These are phyloP conservation scores for Peromyscus melanophrys DNA, from an alignment of 2,797 vertebrate genomes.

Conservation along the genomic window DNA sequence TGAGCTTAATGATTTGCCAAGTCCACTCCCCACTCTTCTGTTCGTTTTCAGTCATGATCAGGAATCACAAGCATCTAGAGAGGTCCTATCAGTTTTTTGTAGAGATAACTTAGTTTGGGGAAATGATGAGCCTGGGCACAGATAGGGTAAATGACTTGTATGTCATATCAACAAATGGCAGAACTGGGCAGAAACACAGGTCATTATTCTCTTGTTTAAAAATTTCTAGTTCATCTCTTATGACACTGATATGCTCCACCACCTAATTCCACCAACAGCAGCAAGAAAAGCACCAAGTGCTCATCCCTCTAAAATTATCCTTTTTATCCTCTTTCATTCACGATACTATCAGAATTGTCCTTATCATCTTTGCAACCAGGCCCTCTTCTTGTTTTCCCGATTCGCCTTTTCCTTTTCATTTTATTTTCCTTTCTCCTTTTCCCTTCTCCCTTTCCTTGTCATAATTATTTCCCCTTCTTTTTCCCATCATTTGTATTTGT, in stretches of 20 bases:
- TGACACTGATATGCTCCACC: not conserved
- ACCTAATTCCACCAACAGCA: not conserved
- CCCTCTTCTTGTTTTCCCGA: not conserved
- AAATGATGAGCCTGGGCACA: not conserved
- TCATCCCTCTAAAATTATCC: not conserved
- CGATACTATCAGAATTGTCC: not conserved
- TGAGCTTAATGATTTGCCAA: not conserved
- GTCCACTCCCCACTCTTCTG: not conserved
- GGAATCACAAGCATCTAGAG: not conserved
- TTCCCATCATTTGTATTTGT: not conserved
- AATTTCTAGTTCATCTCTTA: not conserved
- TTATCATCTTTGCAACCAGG: not conserved
- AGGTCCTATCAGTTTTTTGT: not conserved
- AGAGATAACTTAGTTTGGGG: not conserved
- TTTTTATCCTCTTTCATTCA: not conserved
- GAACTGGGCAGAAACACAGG: not conserved
- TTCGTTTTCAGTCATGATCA: slow-evolving; percentile 28
- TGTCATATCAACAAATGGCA: slow-evolving; percentile 9
- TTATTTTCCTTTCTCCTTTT: not conserved
- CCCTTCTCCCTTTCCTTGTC: not conserved
- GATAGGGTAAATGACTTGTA: not conserved
- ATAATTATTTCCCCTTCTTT: not conserved
- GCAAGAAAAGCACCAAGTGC: not conserved
- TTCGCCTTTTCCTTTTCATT: not conserved
- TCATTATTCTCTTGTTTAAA: slow-evolving; percentile 1